Evolutionary conservation across 2,888 invertebrate genomes (phyloP), one percentile per base, ranked within the genome.

Genomic region (Caenorhabditis afra): DNA sequence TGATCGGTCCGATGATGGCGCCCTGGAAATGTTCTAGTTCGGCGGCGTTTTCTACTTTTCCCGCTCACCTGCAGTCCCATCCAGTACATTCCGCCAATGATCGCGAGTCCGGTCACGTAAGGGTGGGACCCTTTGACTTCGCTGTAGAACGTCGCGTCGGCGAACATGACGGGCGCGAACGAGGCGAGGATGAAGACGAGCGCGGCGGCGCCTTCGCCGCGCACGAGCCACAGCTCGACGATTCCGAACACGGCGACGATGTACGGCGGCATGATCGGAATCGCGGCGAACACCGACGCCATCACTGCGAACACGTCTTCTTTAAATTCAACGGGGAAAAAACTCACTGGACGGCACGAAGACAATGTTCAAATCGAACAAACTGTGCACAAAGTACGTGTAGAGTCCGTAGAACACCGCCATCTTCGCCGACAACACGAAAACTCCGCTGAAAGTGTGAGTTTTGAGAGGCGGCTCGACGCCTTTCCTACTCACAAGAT

Each of bases 21-120:
- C 99, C 99, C 91, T 97, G 82, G 29, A 86, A 78, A 16, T 22
- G 29, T 22, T 11, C 14, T 29, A 7, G 29, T 29, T 29, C 3
- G 29, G 29, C 4, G 29, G 29, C n/a, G n/a, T n/a, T n/a, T n/a
- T n/a, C n/a, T n/a, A n/a, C n/a, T n/a, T n/a, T n/a, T n/a, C n/a
- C n/a, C n/a, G n/a, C n/a, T n/a, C n/a, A 81, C 83, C 83, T 85
- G 96, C 70, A 96, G 94, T 0, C 98, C 98, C 85, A 97, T 92
- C 93, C 96, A 98, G 91, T 97, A 96, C 90, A 99, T 95, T 55
- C 99, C 99, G 12, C 98, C 98, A 18, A 97, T 97, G 89, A 99
- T 96, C 1, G 98, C 95, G 66, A 99, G 92, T 41, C 97, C 98
- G 10, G 97, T 97, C 80, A 98, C 93, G 92, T 97, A 98, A 0